Evolutionary conservation across 2,888 invertebrate genomes (phyloP), one percentile per base, ranked within the genome.

Genomic region (Eilema depressum): DNA sequence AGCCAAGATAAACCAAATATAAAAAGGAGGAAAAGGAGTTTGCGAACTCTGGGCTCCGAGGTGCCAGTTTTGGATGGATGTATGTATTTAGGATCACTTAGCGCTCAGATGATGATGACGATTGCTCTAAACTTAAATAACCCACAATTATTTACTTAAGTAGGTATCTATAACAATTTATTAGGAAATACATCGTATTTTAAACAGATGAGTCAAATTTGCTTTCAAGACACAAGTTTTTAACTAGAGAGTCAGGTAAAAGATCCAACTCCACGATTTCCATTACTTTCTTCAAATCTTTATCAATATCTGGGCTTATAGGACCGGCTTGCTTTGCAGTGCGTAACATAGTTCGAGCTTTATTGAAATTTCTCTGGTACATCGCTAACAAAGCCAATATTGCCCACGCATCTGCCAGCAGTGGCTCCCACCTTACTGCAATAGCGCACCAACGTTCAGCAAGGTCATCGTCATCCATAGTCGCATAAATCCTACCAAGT

Each of bases 391-490:
- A 64, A n/a, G 91, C 89, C 74, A 95, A 77, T 74, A 93, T 82
- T 4, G 93, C 94, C 95, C 95, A 95, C 0, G 90, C 95, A 79
- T 95, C 93, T 5, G 95, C 87, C 37, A 95, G 80, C 33, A 89
- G 78, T 1, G 95, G 93, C 74, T 95, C 95, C 28, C 83, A 70
- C 69, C 92, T 92, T 0, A 95, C 93, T 57, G 95, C 92, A 57
- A 80, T 90, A 0, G 93, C 86, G 8, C 89, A 88, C 95, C 95
- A 95, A 14, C 93, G 90, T 73, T 93, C 90, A 14, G 95, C 92
- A 66, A 90, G 80, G 30, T 74, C 74, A n/a, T 86, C 83, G 30
- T 93, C 90, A 1, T 85, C 86, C 69, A 92, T 71, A 69, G 76
- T 86, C 3, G 71, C 83, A 78, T 92, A 93, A 75, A 93, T 88